Percentiles rank a stretch among this genome's conserved stretches.
phyloP scores from a whole-genome alignment of 2,113 vertebrate genomes.

The Odontophorus gujanensis region DNA sequence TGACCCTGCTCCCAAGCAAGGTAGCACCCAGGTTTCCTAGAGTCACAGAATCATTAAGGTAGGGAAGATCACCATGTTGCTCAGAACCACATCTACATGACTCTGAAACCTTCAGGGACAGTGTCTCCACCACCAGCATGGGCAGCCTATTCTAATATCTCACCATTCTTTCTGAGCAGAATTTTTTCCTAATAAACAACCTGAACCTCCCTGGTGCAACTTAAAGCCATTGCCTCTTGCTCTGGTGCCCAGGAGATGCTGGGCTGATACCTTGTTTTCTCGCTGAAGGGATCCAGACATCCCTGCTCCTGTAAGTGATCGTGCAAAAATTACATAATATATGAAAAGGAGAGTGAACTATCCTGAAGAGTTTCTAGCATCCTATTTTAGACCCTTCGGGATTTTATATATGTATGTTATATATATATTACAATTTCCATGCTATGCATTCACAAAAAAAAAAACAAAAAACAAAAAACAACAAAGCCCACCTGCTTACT shows the following conservation, averaged over 20 bases:
- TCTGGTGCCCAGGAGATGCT: background rate
- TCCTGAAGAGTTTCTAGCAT: background rate
- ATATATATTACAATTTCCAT: background rate
- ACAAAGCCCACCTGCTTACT: background rate
- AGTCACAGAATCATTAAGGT: too few species aligned
- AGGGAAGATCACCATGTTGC: too few species aligned
- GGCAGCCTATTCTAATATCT: too few species aligned
- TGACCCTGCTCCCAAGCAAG: background rate
- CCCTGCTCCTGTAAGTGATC: background rate
- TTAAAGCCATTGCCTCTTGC: too few species aligned
- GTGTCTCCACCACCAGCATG: too few species aligned
- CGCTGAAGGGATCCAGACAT: background rate
- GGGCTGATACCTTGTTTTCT: background rate
- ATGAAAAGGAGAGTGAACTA: background rate
- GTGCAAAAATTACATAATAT: background rate
- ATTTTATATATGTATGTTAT: background rate
- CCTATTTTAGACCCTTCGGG: background rate
- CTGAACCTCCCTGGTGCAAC: too few species aligned
- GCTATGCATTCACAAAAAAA: background rate
- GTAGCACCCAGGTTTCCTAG: background rate
- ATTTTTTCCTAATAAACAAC: too few species aligned
- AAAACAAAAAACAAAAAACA: background rate
- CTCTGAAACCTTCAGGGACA: too few species aligned
- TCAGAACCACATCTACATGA: too few species aligned
- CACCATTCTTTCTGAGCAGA: too few species aligned